phyloP scores from a whole-genome alignment of 2,888 invertebrate species.

The Troilus luridus region DNA sequence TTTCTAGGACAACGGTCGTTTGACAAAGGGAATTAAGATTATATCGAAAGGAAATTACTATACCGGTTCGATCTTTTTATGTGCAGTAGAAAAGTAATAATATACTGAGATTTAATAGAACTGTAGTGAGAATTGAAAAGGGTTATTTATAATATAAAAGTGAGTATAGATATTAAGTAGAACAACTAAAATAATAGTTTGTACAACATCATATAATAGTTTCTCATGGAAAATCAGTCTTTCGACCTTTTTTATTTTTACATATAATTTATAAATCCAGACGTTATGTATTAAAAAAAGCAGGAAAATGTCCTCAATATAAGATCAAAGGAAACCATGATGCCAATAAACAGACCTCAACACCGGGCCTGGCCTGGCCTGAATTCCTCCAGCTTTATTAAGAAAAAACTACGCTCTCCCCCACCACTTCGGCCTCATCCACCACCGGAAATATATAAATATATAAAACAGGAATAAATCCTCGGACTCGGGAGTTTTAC shows the following conservation, averaged over 20 bases:
- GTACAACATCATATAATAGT: neutral
- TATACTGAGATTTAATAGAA: too few relatives aligned
- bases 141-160: too few relatives aligned
- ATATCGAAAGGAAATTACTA: too few relatives aligned
- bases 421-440: neutral
- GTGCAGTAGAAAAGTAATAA: too few relatives aligned
- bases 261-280: neutral
- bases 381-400: slow-evolving; percentile 8
- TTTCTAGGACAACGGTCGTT: too few relatives aligned
- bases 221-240: neutral
- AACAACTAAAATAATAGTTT: neutral
- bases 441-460: slow-evolving; percentile 4
- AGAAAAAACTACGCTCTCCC: neutral
- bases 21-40: too few relatives aligned
- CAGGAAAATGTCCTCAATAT: neutral
- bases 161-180: neutral
- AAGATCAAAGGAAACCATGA: slow-evolving; percentile 19
- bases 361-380: neutral
- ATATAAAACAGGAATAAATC: slow-evolving; percentile 33
- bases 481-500: slow-evolving; percentile 8
- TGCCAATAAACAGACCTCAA: slow-evolving; percentile 5
- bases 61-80: too few relatives aligned
- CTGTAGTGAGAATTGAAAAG: too few relatives aligned
- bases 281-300: neutral
- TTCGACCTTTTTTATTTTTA: too few relatives aligned